A percentile compares a stretch with the other conserved stretches of the same genome.
Conservation (phyloP, 1,140 invertebrate species). For the Sweltsa coloradensis region DNA sequence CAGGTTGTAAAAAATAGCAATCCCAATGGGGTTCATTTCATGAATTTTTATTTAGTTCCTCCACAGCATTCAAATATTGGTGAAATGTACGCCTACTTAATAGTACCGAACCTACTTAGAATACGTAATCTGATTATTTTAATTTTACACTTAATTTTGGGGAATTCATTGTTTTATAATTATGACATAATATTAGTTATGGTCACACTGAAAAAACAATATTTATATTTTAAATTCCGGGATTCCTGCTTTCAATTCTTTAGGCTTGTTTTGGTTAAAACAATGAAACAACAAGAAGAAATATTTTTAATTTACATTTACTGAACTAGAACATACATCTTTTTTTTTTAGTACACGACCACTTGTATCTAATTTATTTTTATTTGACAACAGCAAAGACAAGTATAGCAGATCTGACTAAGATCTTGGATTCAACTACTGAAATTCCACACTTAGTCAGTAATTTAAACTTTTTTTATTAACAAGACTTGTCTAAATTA, state of each 20-base stretch:
- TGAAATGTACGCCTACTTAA: no score
- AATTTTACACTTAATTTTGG: no score
- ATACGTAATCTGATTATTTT: no score
- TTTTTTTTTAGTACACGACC: constrained; percentile 1
- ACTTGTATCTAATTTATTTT: not conserved
- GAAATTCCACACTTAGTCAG: constrained; percentile 10
- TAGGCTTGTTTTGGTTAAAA: no score
- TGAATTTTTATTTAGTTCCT: no score
- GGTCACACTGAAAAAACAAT: constrained; percentile 8
- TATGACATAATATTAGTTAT: no score
- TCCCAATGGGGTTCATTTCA: no score
- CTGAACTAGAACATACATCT: constrained; percentile 5
- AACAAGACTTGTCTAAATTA: not conserved
- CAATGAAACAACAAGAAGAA: constrained; percentile 11
- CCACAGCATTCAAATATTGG: no score
- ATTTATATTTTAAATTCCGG: constrained; percentile 11
- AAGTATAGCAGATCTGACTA: constrained; percentile 3
- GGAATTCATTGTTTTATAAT: no score
- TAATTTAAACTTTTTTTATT: constrained; percentile 4
- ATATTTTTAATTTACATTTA: constrained; percentile 6
- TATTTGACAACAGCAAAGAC: constrained; percentile 12
- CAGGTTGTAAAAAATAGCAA: no score
- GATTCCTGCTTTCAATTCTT: constrained; percentile 14
- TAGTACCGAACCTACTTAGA: no score
- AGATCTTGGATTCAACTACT: constrained; percentile 5